phyloP scores from a whole-genome alignment of 2,888 invertebrate genomes.

The Drymonia ruficornis region DNA sequence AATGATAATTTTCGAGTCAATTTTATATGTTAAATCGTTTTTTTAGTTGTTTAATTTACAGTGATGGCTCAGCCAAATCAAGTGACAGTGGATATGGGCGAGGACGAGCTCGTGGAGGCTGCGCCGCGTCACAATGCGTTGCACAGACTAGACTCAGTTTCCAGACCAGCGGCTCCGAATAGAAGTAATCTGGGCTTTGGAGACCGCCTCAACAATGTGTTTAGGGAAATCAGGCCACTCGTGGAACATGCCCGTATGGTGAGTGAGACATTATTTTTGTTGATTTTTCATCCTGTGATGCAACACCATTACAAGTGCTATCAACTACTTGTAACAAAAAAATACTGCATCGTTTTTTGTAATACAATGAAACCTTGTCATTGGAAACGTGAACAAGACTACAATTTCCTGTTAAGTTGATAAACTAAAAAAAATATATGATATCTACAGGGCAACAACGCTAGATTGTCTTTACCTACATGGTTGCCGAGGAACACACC shows the following conservation, averaged over 20 bases:
- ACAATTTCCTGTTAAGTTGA: background rate
- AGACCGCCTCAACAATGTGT: slow-evolving; percentile 74
- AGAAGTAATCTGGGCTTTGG: slow-evolving; percentile 72
- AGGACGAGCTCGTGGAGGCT: slow-evolving; percentile 59
- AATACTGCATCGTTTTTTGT: slow-evolving; percentile 13
- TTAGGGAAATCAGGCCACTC: slow-evolving; percentile 87
- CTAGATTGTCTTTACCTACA: slow-evolving; percentile 71
- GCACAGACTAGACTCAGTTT: slow-evolving; percentile 64
- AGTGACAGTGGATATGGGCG: slow-evolving; percentile 74
- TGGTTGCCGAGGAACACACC: slow-evolving; percentile 75
- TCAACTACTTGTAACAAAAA: slow-evolving; percentile 18
- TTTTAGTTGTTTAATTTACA: slow-evolving; percentile 31
- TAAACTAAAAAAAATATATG: too few species aligned
- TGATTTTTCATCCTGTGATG: slow-evolving; percentile 28
- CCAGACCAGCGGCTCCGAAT: slow-evolving; percentile 57
- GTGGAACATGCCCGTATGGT: slow-evolving; percentile 86
- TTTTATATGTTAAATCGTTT: slow-evolving; percentile 16
- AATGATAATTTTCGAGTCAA: slow-evolving; percentile 33
- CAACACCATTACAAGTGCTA: slow-evolving; percentile 18
- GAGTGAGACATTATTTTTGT: slow-evolving; percentile 31
- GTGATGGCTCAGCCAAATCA: slow-evolving; percentile 74
- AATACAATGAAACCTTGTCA: background rate
- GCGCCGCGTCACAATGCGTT: slow-evolving; percentile 59
- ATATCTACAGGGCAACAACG: slow-evolving; percentile 68
- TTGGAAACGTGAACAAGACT: background rate